phyloP scores from a whole-genome alignment of 2,888 invertebrate genomes.

The Drosophila macrospina region DNA sequence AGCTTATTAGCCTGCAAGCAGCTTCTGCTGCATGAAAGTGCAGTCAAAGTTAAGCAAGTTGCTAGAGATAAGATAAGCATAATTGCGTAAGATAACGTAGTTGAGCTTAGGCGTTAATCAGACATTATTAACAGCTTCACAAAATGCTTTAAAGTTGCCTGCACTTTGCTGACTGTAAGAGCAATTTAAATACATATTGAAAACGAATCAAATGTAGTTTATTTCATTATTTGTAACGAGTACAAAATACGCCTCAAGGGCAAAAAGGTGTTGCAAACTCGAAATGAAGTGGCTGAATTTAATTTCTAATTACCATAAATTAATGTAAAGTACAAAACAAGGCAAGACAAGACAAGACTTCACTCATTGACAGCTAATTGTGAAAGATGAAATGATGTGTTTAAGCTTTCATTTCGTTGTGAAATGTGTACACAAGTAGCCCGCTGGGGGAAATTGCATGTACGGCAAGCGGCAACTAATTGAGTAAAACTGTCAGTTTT shows the following conservation, averaged over 20 bases:
- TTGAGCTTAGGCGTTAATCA: constrained; percentile 26
- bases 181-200: not conserved
- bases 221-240: not conserved
- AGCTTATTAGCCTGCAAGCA: constrained; percentile 56
- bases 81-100: constrained; percentile 16
- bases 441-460: constrained; percentile 13
- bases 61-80: constrained; percentile 15
- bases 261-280: not conserved
- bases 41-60: constrained; percentile 28
- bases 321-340: constrained; percentile 7
- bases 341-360: constrained; percentile 1
- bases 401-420: constrained; percentile 22
- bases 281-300: constrained; percentile 13
- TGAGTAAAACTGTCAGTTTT: constrained; percentile 46
- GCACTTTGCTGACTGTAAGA: not conserved
- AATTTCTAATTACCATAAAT: constrained; percentile 35
- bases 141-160: not conserved
- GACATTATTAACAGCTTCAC: constrained; percentile 9
- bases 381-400: constrained; percentile 24
- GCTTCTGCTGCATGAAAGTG: constrained; percentile 23
- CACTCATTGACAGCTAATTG: constrained; percentile 28
- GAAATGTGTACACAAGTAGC: constrained; percentile 14
- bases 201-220: not conserved
- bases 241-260: not conserved
- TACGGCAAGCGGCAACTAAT: constrained; percentile 36